Evolutionary conservation across 2,888 invertebrate species (phyloP).

Genomic region (Pantelozetes paolii): DNA sequence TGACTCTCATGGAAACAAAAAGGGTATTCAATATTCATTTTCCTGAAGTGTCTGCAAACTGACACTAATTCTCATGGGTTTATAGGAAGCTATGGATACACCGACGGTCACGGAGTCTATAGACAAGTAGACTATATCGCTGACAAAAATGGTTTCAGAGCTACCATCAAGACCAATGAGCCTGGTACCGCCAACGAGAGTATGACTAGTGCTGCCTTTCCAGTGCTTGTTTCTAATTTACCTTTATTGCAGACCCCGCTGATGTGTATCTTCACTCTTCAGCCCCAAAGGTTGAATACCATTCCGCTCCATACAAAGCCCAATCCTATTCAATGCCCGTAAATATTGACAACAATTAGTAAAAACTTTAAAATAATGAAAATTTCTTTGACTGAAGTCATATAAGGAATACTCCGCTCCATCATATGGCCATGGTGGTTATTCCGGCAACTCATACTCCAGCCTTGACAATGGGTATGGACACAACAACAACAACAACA

Average conservation of each 20-base stretch:
- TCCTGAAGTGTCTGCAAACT: background rate
- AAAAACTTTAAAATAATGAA: background rate
- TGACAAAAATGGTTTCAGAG: conserved; percentile 46
- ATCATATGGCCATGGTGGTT: background rate
- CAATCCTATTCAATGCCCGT: conserved; percentile 34
- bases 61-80: background rate
- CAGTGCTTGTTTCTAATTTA: background rate
- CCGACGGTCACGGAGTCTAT: conserved; percentile 46
- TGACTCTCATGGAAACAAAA: conserved; percentile 46
- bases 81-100: conserved; percentile 46
- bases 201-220: background rate
- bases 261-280: conserved; percentile 36
- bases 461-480: background rate
- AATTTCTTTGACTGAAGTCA: background rate
- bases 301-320: conserved; percentile 29
- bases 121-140: conserved; percentile 46
- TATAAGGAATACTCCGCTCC: background rate
- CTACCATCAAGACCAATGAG: conserved; percentile 46
- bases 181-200: conserved; percentile 45
- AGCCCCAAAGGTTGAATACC: conserved; percentile 27
- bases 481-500: background rate
- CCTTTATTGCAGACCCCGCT: conserved; percentile 25
- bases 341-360: background rate
- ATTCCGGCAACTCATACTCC: background rate
- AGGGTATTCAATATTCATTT: conserved; percentile 36